Base-by-base conservation (phyloP, 2,888 invertebrate genomes). In the Colostygia pectinataria region DNA sequence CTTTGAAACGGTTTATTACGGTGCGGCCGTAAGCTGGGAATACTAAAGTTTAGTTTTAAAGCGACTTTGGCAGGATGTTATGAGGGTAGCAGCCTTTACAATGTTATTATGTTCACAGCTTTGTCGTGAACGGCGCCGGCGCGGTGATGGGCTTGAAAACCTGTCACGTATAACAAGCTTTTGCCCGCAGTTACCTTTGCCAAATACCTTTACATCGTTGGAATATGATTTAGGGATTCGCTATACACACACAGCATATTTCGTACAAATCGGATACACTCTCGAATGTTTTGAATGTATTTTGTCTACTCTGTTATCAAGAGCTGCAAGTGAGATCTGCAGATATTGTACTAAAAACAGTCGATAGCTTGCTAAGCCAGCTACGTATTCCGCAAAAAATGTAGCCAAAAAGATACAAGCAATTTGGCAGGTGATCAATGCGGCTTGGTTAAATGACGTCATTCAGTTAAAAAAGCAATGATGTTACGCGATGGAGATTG, bases 1-100 rank as follows among this genome's bases (percentile, higher is more conserved):
- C 38, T 49, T 43, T 51, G 51, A 32, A 33, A 33, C 42, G 18
- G 38, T 46, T 52, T 46, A 52, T 52, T 46, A 52, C 36, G 51
- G 45, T 37, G 52, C 38, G 52, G 25, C 37, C 40, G 32, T 44
- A 40, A 39, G 39, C 39, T 34, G 25, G 29, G 46, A 32, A 31
- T 46, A 38, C 38, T 51, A 42, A 46, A 41, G 44, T 45, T 50
- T 50, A 40, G 44, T 44, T 42, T 33, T 38, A 15, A 52, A 46
- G 44, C 25, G 18, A 41, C 36, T 41, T 33, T 32, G 37, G 20
- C 24, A 37, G 27, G 28, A 24, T 27, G 40, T 36, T 40, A 45
- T 37, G 15, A 37, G 24, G 34, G 25, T 32, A 37, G 24, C n/a
- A n/a, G n/a, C n/a, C n/a, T 20, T 14, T 44, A 15, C 31, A 23